phyloP scores from a whole-genome alignment of 2,797 vertebrate genomes.

The Lagocephalus sceleratus region DNA sequence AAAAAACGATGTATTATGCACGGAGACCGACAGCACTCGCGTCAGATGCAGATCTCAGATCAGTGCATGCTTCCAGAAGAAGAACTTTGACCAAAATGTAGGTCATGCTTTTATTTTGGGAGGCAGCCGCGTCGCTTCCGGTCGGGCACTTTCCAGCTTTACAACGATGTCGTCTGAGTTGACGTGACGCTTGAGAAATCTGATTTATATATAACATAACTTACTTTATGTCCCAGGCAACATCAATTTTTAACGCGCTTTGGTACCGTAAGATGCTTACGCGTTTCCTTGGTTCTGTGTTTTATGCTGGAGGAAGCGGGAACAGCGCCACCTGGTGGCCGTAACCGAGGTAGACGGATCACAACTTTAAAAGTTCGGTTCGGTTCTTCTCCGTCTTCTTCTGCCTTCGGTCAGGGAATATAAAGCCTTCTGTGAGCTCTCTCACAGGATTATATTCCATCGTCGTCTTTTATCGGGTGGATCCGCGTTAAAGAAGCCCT shows the following conservation, averaged over 20 bases:
- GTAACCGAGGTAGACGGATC: background rate
- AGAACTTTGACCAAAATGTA: background rate
- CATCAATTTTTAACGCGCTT: too few relatives aligned
- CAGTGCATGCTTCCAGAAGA: too few relatives aligned
- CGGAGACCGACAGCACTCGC: too few relatives aligned
- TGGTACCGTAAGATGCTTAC: too few relatives aligned
- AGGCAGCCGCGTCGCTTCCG: conserved; percentile 9
- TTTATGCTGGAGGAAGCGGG: conserved; percentile 10
- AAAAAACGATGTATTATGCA: too few relatives aligned
- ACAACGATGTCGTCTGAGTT: background rate
- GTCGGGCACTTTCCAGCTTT: conserved; percentile 1
- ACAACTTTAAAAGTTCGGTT: background rate
- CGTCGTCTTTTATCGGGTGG: background rate
- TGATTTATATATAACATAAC: background rate
- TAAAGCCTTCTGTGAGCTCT: background rate
- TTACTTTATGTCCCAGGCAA: background rate
- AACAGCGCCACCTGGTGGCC: conserved; percentile 48
- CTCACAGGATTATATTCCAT: background rate
- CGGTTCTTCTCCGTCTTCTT: background rate
- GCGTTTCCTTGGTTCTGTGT: too few relatives aligned
- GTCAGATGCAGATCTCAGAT: too few relatives aligned
- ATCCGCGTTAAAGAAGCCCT: background rate
- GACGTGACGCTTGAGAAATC: conserved; percentile 1
- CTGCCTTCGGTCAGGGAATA: background rate
- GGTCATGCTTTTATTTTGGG: background rate